These are phyloP conservation scores for Drosophila fungiperda DNA, from an alignment of 2,888 invertebrate genomes.

Conservation along the genomic window DNA sequence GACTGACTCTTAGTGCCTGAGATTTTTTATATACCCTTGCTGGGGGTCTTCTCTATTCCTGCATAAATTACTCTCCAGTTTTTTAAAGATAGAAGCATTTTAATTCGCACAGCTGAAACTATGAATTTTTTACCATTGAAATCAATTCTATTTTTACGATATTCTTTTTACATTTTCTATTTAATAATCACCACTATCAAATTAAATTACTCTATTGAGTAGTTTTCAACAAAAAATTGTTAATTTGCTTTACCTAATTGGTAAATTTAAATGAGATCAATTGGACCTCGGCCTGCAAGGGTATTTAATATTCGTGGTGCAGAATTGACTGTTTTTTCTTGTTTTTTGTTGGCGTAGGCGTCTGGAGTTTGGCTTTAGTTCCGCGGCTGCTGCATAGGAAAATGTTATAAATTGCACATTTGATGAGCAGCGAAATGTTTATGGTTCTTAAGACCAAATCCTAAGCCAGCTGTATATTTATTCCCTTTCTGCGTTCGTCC, in stretches of 20 bases:
- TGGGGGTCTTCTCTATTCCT: neutral
- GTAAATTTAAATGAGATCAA: neutral
- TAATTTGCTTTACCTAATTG: neutral
- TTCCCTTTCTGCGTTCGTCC: neutral
- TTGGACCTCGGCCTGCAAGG: neutral
- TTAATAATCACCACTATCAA: neutral
- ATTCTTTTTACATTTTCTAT: neutral
- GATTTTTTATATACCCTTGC: conserved; percentile 15
- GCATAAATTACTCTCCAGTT: neutral
- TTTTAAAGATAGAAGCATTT: neutral
- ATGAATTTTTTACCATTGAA: neutral
- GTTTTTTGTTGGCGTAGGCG: conserved; percentile 67
- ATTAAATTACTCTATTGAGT: neutral
- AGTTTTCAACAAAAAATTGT: neutral
- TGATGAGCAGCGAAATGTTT: conserved; percentile 80
- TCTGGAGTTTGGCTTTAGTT: conserved; percentile 51
- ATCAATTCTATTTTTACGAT: neutral
- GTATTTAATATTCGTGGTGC: neutral
- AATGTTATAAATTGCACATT: conserved; percentile 81
- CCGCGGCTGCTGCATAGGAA: conserved; percentile 43
- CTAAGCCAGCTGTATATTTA: conserved; percentile 55
- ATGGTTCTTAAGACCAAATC: conserved; percentile 54
- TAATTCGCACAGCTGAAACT: neutral
- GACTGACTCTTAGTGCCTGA: conserved; percentile 3
- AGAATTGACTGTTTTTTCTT: neutral